Conservation (phyloP, 2,888 invertebrate species). For the Ceramica pisi region DNA sequence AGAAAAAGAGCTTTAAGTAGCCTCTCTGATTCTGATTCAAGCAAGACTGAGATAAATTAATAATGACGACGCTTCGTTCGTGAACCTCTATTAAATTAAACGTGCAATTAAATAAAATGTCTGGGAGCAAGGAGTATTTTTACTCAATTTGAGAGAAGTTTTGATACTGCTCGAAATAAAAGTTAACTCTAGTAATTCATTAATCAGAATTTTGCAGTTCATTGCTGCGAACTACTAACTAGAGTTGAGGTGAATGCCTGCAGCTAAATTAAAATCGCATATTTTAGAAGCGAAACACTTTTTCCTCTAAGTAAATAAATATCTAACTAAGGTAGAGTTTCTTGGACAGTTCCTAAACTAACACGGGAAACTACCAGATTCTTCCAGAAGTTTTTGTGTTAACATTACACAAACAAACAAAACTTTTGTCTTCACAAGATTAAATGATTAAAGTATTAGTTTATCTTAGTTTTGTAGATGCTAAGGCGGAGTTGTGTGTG, state of each 20-base stretch:
- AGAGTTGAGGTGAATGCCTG: slow-evolving; percentile 10
- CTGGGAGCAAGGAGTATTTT: slow-evolving; percentile 40
- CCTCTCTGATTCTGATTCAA: slow-evolving; percentile 43
- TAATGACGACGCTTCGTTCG: slow-evolving; percentile 38
- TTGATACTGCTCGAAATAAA: slow-evolving; percentile 4
- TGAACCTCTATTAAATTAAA: slow-evolving; percentile 50
- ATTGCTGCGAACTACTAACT: not conserved
- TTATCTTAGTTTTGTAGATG: slow-evolving; percentile 26
- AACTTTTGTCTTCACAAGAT: slow-evolving; percentile 38
- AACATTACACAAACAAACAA: slow-evolving; percentile 27
- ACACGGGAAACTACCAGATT: slow-evolving; percentile 18
- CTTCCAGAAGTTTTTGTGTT: slow-evolving; percentile 31
- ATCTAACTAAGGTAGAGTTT: slow-evolving; percentile 13
- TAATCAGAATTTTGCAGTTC: slow-evolving; percentile 1
- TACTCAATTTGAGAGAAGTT: slow-evolving; percentile 23
- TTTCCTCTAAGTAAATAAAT: slow-evolving; percentile 15
- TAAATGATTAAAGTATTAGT: slow-evolving; percentile 42
- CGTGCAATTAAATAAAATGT: slow-evolving; percentile 56
- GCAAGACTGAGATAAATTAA: slow-evolving; percentile 55
- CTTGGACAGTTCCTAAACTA: slow-evolving; percentile 24
- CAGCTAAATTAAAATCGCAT: slow-evolving; percentile 2
- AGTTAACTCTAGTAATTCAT: slow-evolving; percentile 3
- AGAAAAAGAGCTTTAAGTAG: slow-evolving; percentile 48
- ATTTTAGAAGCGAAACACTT: not conserved
- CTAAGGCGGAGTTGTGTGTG: slow-evolving; percentile 37